Conservation (phyloP, 2,797 vertebrate species). For the Taeniopygia guttata region DNA sequence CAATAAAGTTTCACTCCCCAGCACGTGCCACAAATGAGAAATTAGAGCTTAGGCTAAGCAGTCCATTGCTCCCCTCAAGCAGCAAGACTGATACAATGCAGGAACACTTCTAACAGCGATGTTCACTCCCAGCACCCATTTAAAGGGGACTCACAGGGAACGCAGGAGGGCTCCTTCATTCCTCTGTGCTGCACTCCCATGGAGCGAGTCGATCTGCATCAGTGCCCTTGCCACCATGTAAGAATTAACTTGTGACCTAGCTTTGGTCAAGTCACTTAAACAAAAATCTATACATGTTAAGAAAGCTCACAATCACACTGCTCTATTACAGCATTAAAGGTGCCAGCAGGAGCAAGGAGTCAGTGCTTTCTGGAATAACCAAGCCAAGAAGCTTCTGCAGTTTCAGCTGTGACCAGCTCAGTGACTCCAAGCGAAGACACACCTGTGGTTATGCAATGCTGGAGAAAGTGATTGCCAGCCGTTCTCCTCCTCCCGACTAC, state of each 20-base stretch:
- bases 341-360: conserved; percentile 76
- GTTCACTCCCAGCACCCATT: background rate
- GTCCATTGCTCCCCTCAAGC: background rate
- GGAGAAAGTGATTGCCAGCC: conserved; percentile 54
- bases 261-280: background rate
- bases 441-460: conserved; percentile 62
- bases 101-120: background rate
- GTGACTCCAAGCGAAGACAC: conserved; percentile 41
- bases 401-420: conserved; percentile 67
- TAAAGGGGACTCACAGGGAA: background rate
- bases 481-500: conserved; percentile 81
- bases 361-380: conserved; percentile 40
- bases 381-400: conserved; percentile 66
- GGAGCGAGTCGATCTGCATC: background rate
- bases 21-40: background rate
- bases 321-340: conserved; percentile 76
- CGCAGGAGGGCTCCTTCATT: background rate
- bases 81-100: background rate
- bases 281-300: fast-evolving
- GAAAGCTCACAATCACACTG: background rate
- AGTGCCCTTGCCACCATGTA: background rate
- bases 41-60: background rate
- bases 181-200: fast-evolving
- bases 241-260: background rate
- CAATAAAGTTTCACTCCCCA: background rate